Percentiles rank a stretch among this genome's conserved stretches.
Evolutionary conservation across 2,113 vertebrate species (phyloP).

Genomic region (Gavia stellata): DNA sequence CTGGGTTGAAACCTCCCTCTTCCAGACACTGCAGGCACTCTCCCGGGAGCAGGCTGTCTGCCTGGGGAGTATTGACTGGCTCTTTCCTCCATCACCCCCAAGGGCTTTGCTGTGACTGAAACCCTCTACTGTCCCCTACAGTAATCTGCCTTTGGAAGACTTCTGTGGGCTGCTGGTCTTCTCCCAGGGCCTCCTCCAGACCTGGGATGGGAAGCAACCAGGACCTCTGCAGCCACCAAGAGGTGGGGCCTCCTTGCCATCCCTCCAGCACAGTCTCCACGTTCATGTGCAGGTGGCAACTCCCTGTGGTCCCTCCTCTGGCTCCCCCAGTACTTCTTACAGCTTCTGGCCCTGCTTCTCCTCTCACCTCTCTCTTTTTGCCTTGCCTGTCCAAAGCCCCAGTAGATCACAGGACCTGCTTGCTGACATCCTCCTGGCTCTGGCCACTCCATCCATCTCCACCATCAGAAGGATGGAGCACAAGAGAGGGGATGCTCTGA

Average conservation of each 20-base stretch:
- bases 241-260: background rate
- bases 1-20: background rate
- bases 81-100: background rate
- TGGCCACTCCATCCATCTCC: background rate
- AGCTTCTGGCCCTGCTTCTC: background rate
- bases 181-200: background rate
- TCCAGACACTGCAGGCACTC: background rate
- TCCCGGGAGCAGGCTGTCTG: background rate
- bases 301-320: background rate
- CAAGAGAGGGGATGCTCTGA: background rate
- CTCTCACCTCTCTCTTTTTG: background rate
- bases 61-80: rapidly evolving
- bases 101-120: background rate
- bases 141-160: background rate
- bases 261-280: background rate
- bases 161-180: background rate
- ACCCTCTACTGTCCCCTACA: background rate
- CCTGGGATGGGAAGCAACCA: background rate
- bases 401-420: background rate
- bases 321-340: background rate
- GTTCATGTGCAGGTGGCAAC: background rate
- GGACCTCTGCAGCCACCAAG: background rate
- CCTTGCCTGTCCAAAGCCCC: background rate
- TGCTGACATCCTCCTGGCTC: background rate
- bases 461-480: background rate